These are phyloP conservation scores for Arothron firmamentum DNA, from an alignment of 2,113 vertebrate genomes.

Conservation along the genomic window DNA sequence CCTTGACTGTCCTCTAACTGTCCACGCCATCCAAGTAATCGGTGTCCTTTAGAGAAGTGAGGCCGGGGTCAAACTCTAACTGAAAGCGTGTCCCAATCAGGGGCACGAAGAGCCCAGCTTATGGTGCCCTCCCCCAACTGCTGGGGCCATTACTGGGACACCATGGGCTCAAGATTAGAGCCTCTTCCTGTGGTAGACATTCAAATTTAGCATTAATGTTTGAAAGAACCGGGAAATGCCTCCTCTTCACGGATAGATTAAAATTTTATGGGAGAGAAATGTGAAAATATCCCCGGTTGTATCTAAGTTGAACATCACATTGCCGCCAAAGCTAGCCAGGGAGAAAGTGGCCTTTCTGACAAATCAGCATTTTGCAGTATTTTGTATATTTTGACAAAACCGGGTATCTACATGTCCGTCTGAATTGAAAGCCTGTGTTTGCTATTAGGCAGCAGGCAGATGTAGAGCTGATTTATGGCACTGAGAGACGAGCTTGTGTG, in stretches of 20 bases:
- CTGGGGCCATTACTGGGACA: constrained; percentile 49
- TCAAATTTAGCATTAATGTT: constrained; percentile 69
- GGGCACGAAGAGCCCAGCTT: constrained; percentile 49
- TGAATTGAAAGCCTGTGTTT: neutral
- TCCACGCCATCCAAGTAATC: constrained; percentile 59
- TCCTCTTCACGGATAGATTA: constrained; percentile 48
- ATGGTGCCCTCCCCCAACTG: constrained; percentile 52
- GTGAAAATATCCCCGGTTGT: constrained; percentile 53
- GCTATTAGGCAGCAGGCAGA: constrained; percentile 9
- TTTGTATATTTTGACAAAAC: neutral
- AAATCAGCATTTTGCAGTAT: constrained; percentile 12
- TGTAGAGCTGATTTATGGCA: constrained; percentile 21
- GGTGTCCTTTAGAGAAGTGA: constrained; percentile 54
- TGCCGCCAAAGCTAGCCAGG: constrained; percentile 3
- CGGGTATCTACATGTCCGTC: neutral
- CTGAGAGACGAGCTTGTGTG: constrained; percentile 24
- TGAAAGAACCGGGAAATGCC: constrained; percentile 56
- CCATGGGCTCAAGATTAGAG: constrained; percentile 59
- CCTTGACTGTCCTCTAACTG: constrained; percentile 50
- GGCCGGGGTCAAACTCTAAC: constrained; percentile 53
- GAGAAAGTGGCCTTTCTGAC: neutral
- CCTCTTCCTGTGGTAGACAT: constrained; percentile 54
- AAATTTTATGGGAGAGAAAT: constrained; percentile 61
- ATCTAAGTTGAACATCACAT: constrained; percentile 31
- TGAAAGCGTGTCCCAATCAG: constrained; percentile 59